Percentiles rank a stretch among this genome's conserved stretches.
Evolutionary conservation across 2,797 vertebrate genomes (phyloP).

Genomic region (Sebastes oblongus): DNA sequence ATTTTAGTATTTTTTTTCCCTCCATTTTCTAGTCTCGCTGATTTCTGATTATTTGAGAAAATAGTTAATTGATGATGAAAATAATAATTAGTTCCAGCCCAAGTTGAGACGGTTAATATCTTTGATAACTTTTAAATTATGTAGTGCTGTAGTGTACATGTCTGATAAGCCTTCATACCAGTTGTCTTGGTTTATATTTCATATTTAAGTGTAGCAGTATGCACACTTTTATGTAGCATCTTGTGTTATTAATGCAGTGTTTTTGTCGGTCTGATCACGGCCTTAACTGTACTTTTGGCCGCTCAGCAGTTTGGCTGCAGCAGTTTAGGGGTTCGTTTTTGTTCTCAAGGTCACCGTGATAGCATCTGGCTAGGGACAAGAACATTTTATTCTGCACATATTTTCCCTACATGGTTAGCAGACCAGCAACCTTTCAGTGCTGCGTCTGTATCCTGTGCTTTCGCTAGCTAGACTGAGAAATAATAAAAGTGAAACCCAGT

Average conservation of each 20-base stretch:
- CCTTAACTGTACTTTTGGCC: neutral
- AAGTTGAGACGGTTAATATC: neutral
- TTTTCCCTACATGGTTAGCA: neutral
- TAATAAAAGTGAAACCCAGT: constrained; percentile 1
- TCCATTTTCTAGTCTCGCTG: neutral
- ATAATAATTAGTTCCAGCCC: neutral
- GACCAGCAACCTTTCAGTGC: neutral
- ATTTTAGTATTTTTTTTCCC: too few relatives aligned
- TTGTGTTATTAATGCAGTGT: neutral
- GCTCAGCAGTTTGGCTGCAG: neutral
- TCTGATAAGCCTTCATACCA: neutral
- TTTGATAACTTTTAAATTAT: neutral
- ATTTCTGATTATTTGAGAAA: neutral
- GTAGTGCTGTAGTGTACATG: neutral
- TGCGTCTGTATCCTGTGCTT: neutral
- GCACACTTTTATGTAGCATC: neutral
- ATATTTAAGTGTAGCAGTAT: neutral
- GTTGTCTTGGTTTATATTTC: neutral
- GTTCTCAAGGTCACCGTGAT: constrained; percentile 1
- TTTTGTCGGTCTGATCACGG: neutral
- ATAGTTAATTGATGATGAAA: neutral
- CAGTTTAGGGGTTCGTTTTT: neutral
- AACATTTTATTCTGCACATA: neutral
- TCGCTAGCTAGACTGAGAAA: neutral
- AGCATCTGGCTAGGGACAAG: neutral